Evolutionary conservation across 2,113 vertebrate species (phyloP), one percentile per base, ranked within the genome.

Genomic region (Menura novaehollandiae): DNA sequence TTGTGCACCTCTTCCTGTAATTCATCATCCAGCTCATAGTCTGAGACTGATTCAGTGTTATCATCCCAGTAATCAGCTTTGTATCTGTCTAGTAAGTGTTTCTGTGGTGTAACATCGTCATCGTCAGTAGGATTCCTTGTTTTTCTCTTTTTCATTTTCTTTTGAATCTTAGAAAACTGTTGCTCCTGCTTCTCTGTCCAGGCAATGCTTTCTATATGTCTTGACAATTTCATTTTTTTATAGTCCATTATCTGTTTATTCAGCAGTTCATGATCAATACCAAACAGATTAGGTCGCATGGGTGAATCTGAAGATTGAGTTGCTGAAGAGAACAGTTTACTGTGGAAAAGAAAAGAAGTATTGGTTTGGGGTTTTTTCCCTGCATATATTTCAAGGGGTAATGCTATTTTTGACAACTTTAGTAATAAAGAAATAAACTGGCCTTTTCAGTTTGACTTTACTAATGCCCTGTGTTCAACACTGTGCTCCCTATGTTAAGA

Each of bases 191-290:
- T 87, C 64, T 98, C 88, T 5, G 86, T 97, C 41, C 96, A 89
- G 13, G 27, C 74, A 16, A 52, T 35, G 26, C 53, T 55, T 78
- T 74, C 43, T 64, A 0, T 18, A 23, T 74, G 24, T 33, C 30
- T 32, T 22, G 53, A 73, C 10, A 22, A 49, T 71, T 95, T 95
- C 96, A 90, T 85, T 94, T 94, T 98, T 96, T 98, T 98, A 74
- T 98, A 98, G 28, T 98, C 98, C 91, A 97, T 84, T 59, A 99
- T 98, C 94, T 98, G 98, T 90, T 97, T 98, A 85, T 98, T 98
- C 66, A 99, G 97, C 2, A 97, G 96, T 33, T 98, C 97, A 7
- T 99, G 99, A 88, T 99, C 98, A 15, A 99, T 94, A 55, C 98
- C 98, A 91, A 98, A 98, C 51, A 98, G 76, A 63, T 97, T 93